These are phyloP conservation scores for Apeltes quadracus DNA, from an alignment of 2,113 vertebrate genomes.

Conservation along the genomic window DNA sequence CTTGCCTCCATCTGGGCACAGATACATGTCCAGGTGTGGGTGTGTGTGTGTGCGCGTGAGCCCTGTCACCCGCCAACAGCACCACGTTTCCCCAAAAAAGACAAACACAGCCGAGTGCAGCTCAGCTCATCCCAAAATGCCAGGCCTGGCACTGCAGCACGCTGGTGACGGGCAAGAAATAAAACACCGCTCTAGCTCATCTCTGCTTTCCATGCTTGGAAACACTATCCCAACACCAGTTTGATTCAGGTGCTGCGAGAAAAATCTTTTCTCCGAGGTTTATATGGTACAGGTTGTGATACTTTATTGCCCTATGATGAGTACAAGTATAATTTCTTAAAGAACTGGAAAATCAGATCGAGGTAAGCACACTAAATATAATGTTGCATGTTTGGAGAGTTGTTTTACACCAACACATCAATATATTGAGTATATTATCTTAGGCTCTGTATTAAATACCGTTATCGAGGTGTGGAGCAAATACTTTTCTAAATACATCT, in stretches of 20 bases:
- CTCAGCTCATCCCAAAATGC: constrained; percentile 42
- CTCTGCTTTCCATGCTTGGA: constrained; percentile 7
- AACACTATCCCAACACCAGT: not conserved
- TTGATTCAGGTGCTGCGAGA: not conserved
- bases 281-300: not conserved
- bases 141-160: constrained; percentile 1
- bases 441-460: not conserved
- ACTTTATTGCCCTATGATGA: not conserved
- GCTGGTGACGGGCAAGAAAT: constrained; percentile 9
- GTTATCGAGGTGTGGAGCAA: not conserved
- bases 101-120: constrained; percentile 45
- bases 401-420: not conserved
- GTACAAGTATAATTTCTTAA: not conserved
- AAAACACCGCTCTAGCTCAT: constrained; percentile 5
- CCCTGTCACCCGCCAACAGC: constrained; percentile 73
- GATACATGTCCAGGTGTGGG: constrained; percentile 72
- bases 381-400: not conserved
- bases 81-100: constrained; percentile 60
- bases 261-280: not conserved
- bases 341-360: not conserved
- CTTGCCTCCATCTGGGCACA: constrained; percentile 76
- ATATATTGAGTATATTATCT: not conserved
- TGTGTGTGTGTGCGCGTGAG: constrained; percentile 2
- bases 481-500: not conserved
- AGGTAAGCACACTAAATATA: not conserved